Percentiles rank a stretch among this genome's conserved stretches.
These are phyloP conservation scores for Streblospio benedicti DNA, from an alignment of 1,140 invertebrate genomes.

Conservation along the genomic window DNA sequence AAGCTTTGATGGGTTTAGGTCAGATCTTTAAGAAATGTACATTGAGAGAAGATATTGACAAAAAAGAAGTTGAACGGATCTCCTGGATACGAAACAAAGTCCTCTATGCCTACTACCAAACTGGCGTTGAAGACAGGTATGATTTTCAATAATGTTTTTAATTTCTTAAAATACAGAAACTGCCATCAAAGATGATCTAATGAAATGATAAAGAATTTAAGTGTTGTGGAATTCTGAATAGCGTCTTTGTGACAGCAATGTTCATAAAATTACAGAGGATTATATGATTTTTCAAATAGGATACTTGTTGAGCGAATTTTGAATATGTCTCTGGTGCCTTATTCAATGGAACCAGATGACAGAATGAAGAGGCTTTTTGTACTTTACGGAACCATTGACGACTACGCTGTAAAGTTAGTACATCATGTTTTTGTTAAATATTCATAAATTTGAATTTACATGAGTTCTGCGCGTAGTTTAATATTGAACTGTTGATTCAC, in stretches of 20 bases:
- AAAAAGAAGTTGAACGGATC: slow-evolving; percentile 77
- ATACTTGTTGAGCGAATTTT: slow-evolving; percentile 86
- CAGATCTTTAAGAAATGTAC: slow-evolving; percentile 88
- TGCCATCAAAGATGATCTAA: no score
- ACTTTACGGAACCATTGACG: slow-evolving; percentile 82
- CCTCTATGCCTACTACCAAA: slow-evolving; percentile 82
- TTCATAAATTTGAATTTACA: neutral
- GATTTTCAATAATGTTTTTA: slow-evolving; percentile 11
- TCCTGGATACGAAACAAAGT: slow-evolving; percentile 98
- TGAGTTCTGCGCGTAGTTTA: neutral
- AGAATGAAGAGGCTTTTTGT: slow-evolving; percentile 92
- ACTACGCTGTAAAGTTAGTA: slow-evolving; percentile 73
- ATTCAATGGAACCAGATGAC: slow-evolving; percentile 72
- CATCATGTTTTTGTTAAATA: neutral
- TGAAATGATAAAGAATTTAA: no score
- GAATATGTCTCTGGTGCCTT: slow-evolving; percentile 91
- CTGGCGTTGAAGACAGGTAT: slow-evolving; percentile 61
- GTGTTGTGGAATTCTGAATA: no score
- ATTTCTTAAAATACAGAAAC: neutral
- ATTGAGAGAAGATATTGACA: slow-evolving; percentile 70
- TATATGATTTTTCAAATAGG: no score
- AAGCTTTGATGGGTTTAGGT: slow-evolving; percentile 84
- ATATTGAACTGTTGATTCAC: no score
- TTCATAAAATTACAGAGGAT: no score
- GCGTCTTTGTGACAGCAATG: no score